Evolutionary conservation across 2,888 invertebrate species (phyloP), one percentile per base, ranked within the genome.

Genomic region (Isotomurus palustris): DNA sequence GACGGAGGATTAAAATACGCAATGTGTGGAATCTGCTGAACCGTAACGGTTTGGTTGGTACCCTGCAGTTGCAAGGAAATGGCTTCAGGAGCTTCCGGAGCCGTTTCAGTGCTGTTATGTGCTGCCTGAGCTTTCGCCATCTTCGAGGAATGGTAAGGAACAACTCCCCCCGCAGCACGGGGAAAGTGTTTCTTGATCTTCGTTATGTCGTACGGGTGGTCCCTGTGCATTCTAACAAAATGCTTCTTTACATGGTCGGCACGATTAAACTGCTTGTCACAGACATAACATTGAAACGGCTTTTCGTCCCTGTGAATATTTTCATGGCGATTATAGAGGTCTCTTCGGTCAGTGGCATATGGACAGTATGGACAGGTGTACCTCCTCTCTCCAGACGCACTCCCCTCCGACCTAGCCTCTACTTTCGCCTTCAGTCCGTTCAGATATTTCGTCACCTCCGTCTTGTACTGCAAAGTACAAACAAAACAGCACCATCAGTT

Each of bases 181-280:
- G 69, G 64, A 28, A 71, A 72, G 69, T 84, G 81, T 64, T 84
- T 81, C 56, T 88, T 79, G 72, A 90, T 90, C 73, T 87, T 83
- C 72, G 88, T 86, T 57, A 90, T 79, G 73, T 92, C 91, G 75
- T 92, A 93, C 1, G 85, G 85, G 74, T 90, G 85, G 71, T 91
- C 92, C 41, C 91, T 83, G 74, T 93, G 92, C 89, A 93, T 92
- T 68, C 92, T 81, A 67, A 91, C 78, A 73, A 92, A 92, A 76
- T 93, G 92, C 73, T 93, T 93, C 77, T 93, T 93, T 44, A 93
- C 92, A 75, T 93, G 92, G 76, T 93, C 92, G 36, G 92, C 92
- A 51, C 92, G 82, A 76, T 92, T 93, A 78, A 93, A 93, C 75
- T 91, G 90, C 76, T 92, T 91, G 74, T 87, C 84, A 74, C 92